Evolutionary conservation across 2,888 invertebrate species (phyloP), one percentile per base, ranked within the genome.

Genomic region (Drosophila demipolita): DNA sequence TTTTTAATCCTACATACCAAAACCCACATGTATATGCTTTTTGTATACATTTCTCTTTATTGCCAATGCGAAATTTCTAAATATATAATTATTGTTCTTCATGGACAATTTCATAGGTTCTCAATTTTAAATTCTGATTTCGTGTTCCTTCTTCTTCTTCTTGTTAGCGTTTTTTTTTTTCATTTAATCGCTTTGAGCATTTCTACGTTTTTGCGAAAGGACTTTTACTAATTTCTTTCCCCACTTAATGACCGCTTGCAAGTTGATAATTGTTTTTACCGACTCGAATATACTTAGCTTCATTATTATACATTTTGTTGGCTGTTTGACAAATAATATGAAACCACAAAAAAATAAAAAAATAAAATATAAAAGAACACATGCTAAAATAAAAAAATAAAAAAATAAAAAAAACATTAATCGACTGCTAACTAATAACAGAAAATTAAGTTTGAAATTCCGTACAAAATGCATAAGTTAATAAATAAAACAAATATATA

Each of bases 361-460:
- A 64, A 61, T 32, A 71, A 71, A 75, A 53, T 20, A 32, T 40
- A 42, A 5, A 57, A 23, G 23, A 76, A 75, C 62, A 73, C 68
- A 75, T 66, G 73, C 76, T 75, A 73, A 57, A 59, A 84, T 8
- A 79, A 82, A 82, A 84, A n/a, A 53, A 58, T n/a, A 66, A 53
- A 33, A 76, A 72, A 74, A 59, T 57, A 33, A 70, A 62, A 59
- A 78, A 73, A 58, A 59, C 83, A 68, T 74, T 75, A 80, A 66
- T 38, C 69, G 50, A 84, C 72, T 79, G 81, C 81, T 82, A 89
- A 79, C 75, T 73, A 89, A 84, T 73, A 82, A 91, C 90, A 91
- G 89, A 92, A 91, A 92, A 91, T 92, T 92, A 89, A 82, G 90
- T 91, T 91, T 91, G 89, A 91, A 91, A 91, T 91, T 91, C 78